Evolutionary conservation across 2,797 vertebrate genomes (phyloP), one percentile per base, ranked within the genome.

Genomic region (Sparus aurata): DNA sequence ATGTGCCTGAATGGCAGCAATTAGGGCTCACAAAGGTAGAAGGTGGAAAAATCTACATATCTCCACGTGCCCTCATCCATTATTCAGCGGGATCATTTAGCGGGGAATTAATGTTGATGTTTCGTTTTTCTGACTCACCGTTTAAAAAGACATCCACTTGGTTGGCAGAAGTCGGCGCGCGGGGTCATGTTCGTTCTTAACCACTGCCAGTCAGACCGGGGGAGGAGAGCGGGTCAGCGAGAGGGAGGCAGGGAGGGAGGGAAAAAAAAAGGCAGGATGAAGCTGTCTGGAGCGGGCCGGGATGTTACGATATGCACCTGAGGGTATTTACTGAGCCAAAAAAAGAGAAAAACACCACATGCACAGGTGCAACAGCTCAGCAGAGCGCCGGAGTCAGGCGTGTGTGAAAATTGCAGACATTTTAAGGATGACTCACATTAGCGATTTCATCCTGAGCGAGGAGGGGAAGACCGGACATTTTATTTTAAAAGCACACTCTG

Each of bases 71-170:
- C 84, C 82, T 94, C 89, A 94, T 95, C 89, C 92, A 95, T 95
- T 94, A 95, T 95, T 95, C 93, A 94, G 65, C 4, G 15, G 77
- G 85, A 92, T 92, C 91, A 92, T 94, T 95, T 95, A 95, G 90
- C 82, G 55, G 84, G 84, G 91, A 94, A 94, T 95, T 94, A 94
- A 94, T 90, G 94, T 92, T 93, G 92, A 94, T 94, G 93, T 92
- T 93, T 93, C 91, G 87, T 93, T 94, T 94, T 93, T 93, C 92
- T 92, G 85, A 90, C 90, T 91, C 76, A 52, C 75, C 84, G 55
- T 93, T 93, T 93, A 92, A 89, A 86, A 91, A 92, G 93, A 93
- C 92, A 92, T 94, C 91, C 79, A 76, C 79, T 89, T 75, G 75
- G 72, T 87, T 93, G 91, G 90, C 93, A 93, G 88, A 82, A 92